Evolutionary conservation across 2,888 invertebrate species (phyloP), one percentile per base, ranked within the genome.

Genomic region (Anthoptus insignis): DNA sequence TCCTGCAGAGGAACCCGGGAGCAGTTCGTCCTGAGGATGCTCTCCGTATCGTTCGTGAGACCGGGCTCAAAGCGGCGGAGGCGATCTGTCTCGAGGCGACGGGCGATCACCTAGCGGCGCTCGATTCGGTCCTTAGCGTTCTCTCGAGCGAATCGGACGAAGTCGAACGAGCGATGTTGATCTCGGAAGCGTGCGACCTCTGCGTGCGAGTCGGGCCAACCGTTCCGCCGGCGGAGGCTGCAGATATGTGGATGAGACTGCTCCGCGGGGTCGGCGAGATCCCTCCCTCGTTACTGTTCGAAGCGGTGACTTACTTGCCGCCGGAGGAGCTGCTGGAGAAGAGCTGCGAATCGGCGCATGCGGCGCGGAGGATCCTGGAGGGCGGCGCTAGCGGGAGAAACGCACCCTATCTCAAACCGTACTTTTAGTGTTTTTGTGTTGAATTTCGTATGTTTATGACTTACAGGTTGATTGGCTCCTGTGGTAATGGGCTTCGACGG

Each of bases 1-100:
- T 92, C 65, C 76, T 93, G 6, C 65, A 67, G 6, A 80, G 82
- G 22, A 81, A 89, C 59, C 77, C 83, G 4, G 88, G 91, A 4
- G 70, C 83, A 29, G 81, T 93, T 8, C 81, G 88, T 0, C 93
- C 93, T 11, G 93, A 93, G 72, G 86, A 88, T 16, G 91, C 93
- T 32, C 76, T 93, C 16, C 72, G 73, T 4, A 76, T 84, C 14
- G 83, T 92, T 42, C 81, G 81, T 27, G 83, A 83, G 61, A 73
- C 78, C 39, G 85, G 83, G 1, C 82, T 83, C 6, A 66, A 65
- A 14, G 83, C 84, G 21, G 91, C 91, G 4, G 91, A 88, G 74
- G 86, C 93, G 21, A 59, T 71, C 21, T 91, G 92, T 65, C 80
- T 93, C 34, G 93, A 93, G 73, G 87, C 89, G 32, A 78, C 80